Evolutionary conservation across 2,888 invertebrate species (phyloP).

Genomic region (Eulithis prunata): DNA sequence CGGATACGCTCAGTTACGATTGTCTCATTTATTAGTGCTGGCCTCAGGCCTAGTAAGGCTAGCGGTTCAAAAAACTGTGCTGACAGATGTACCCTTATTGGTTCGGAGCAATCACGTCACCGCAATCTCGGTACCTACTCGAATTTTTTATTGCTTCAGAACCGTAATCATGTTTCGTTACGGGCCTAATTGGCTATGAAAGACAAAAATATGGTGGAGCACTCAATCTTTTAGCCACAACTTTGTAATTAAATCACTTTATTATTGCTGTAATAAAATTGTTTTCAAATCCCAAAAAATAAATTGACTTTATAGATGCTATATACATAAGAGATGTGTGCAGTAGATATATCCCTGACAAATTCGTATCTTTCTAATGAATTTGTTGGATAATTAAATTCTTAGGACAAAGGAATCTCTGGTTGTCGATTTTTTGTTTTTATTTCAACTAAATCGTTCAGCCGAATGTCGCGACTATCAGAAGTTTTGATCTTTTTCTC

Average conservation of each 20-base stretch:
- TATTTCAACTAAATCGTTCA: constrained; percentile 64
- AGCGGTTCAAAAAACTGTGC: constrained; percentile 44
- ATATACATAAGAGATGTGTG: not conserved
- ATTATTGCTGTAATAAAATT: constrained; percentile 29
- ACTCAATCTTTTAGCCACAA: constrained; percentile 35
- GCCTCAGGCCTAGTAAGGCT: constrained; percentile 33
- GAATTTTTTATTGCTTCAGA: constrained; percentile 27
- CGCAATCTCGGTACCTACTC: constrained; percentile 15
- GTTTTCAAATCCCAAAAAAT: constrained; percentile 19
- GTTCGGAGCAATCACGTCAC: constrained; percentile 32
- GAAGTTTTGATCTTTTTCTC: constrained; percentile 59
- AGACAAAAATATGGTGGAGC: constrained; percentile 31
- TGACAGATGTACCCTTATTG: constrained; percentile 62
- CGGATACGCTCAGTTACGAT: no score
- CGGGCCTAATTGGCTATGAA: constrained; percentile 31
- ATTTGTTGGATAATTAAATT: constrained; percentile 64
- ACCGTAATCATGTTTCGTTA: constrained; percentile 28
- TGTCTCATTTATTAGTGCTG: no score
- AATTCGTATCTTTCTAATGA: constrained; percentile 70
- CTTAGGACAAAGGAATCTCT: constrained; percentile 60
- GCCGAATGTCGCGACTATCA: constrained; percentile 67
- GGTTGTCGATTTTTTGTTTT: constrained; percentile 51
- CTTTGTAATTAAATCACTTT: constrained; percentile 34
- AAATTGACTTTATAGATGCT: constrained; percentile 8
- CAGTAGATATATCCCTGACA: constrained; percentile 55